These are phyloP conservation scores for Podarcis lilfordi DNA, from an alignment of 2,797 vertebrate species.

Conservation along the genomic window DNA sequence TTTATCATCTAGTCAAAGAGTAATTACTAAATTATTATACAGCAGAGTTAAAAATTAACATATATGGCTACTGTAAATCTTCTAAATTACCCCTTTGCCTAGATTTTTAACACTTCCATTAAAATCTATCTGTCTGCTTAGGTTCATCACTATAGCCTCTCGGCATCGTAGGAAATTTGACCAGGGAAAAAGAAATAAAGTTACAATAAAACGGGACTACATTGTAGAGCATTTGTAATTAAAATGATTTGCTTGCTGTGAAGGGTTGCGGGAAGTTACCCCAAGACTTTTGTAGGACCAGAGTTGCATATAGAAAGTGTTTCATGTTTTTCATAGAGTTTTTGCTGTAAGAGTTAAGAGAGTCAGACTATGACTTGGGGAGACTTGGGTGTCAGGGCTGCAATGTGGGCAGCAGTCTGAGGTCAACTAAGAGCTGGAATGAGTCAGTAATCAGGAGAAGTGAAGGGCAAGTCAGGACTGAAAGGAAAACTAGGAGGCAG, in stretches of 20 bases:
- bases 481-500: not conserved
- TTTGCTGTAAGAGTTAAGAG: not conserved
- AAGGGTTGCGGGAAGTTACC: not conserved
- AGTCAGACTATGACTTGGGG: not conserved
- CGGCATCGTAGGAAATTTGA: not conserved
- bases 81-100: constrained; percentile 15
- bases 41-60: constrained; percentile 34
- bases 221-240: constrained; percentile 31
- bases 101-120: constrained; percentile 26
- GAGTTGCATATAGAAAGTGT: not conserved
- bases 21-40: constrained; percentile 42
- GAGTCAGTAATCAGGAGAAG: not conserved
- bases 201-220: constrained; percentile 26
- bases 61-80: constrained; percentile 32
- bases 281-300: not conserved
- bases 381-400: not conserved
- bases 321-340: not conserved
- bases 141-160: not conserved
- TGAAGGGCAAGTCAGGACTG: not conserved
- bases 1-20: constrained; percentile 35
- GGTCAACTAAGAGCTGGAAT: not conserved
- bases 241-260: constrained; percentile 14
- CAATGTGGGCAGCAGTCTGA: not conserved
- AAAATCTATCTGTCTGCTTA: constrained; percentile 12
- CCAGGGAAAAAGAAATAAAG: constrained; percentile 23